Conservation (phyloP, 2,888 invertebrate species). For the Corbicula japonica region DNA sequence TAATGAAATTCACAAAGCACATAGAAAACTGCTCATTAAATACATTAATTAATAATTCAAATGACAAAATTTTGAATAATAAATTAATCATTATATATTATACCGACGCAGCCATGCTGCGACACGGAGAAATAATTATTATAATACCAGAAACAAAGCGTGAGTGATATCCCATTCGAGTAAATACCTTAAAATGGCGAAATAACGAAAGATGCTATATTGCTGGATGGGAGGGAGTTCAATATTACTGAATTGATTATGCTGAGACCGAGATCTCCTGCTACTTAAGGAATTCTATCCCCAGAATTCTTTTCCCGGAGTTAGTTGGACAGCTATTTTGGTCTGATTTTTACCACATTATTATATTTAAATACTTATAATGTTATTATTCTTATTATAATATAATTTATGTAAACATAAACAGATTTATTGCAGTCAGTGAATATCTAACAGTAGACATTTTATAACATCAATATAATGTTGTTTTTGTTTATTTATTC, state of each 20-base stretch:
- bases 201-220: constrained; percentile 23
- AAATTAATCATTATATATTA: constrained; percentile 70
- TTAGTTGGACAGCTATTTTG: too few relatives aligned
- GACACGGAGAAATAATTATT: constrained; percentile 56
- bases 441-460: too few relatives aligned
- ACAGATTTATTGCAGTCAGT: too few relatives aligned
- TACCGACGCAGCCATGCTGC: constrained; percentile 31
- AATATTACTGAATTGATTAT: constrained; percentile 45
- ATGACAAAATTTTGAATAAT: constrained; percentile 70
- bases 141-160: constrained; percentile 54
- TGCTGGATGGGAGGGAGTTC: constrained; percentile 17
- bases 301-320: too few relatives aligned
- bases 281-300: too few relatives aligned
- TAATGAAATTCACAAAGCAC: constrained; percentile 46
- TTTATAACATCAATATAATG: too few relatives aligned
- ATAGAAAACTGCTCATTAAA: constrained; percentile 43
- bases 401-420: too few relatives aligned
- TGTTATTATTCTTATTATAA: too few relatives aligned
- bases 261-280: constrained; percentile 7
- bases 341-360: too few relatives aligned
- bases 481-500: too few relatives aligned
- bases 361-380: too few relatives aligned
- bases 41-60: constrained; percentile 70
- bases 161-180: too few relatives aligned
- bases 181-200: constrained; percentile 12